Evolutionary conservation across 2,113 vertebrate genomes (phyloP), one percentile per base, ranked within the genome.

Genomic region (Menidia beryllina): DNA sequence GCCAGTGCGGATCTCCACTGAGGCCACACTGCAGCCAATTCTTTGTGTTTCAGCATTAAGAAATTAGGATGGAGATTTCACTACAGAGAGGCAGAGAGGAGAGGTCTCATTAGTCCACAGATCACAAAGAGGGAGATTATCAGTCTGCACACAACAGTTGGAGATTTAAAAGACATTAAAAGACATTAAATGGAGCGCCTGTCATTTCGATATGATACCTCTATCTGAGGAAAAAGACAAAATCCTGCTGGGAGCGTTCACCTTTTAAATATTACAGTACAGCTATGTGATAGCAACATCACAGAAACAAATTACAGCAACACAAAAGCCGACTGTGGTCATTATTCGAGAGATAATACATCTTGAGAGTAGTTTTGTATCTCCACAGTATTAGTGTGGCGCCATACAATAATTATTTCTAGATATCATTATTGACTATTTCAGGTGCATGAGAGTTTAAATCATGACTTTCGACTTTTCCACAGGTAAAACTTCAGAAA

Each of bases 1-100:
- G 94, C 92, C 91, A 94, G 93, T 91, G 95, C 90, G 93, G 94
- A 87, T 91, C 92, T 95, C 93, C 95, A 88, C 95, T 91, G 95
- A 94, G 94, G 95, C 95, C 95, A 94, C 95, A 91, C 95, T 93
- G 95, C 93, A 92, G 95, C 95, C 95, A 94, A 95, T 94, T 93
- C 93, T 96, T 92, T 96, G 95, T 97, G 96, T 95, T 96, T 93
- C 95, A 94, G 95, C 95, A 94, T 95, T 95, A 96, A 85, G 95
- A 96, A 96, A 96, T 96, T 94, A 95, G 93, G 94, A 93, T 93
- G 94, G 94, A 93, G 92, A 92, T 92, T 91, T 92, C 93, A 67
- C 30, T 79, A 11, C 53, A 43, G 75, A 62, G 72, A 88, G 84
- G 79, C 73, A 63, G 92, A 91, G 93, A 91, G 90, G 93, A 95